A percentile compares a stretch with the other conserved stretches of the same genome.
phyloP scores from a whole-genome alignment of 2,888 invertebrate genomes.

The Platerodrilus igneus region DNA sequence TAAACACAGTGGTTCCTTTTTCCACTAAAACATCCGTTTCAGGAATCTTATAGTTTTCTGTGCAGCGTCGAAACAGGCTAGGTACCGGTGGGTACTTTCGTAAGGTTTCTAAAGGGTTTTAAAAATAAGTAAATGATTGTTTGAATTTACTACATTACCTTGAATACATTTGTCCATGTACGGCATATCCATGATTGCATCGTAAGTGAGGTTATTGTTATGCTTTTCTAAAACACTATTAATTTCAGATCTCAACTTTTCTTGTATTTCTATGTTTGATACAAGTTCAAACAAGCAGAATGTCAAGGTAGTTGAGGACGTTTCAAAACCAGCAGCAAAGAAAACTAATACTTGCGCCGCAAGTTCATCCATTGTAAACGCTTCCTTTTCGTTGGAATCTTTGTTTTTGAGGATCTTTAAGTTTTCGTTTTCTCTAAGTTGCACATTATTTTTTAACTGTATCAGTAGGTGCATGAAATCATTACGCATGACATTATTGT shows the following conservation, averaged over 20 bases:
- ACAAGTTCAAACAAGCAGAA: conserved; percentile 55
- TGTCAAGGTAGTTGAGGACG: conserved; percentile 58
- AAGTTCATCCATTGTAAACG: conserved; percentile 50
- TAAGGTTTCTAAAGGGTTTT: conserved; percentile 43
- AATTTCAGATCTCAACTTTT: conserved; percentile 50
- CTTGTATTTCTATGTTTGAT: conserved; percentile 51
- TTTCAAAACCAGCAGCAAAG: conserved; percentile 61
- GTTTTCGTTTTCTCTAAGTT: too few relatives aligned
- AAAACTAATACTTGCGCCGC: conserved; percentile 56
- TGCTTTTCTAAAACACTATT: conserved; percentile 44
- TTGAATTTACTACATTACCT: too few relatives aligned
- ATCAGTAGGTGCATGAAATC: conserved; percentile 44
- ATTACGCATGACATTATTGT: conserved; percentile 29
- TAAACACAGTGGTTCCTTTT: conserved; percentile 1
- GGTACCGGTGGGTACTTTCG: conserved; percentile 39
- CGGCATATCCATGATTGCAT: conserved; percentile 53
- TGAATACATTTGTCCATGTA: conserved; percentile 55
- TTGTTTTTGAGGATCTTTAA: too few relatives aligned
- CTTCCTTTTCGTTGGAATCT: conserved; percentile 12
- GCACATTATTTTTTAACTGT: conserved; percentile 27
- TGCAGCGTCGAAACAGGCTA: conserved; percentile 6
- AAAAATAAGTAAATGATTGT: too few relatives aligned
- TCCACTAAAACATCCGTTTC: too few relatives aligned
- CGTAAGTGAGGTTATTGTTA: conserved; percentile 51
- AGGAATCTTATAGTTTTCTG: too few relatives aligned